Evolutionary conservation across 2,113 vertebrate species (phyloP).

Genomic region (Cacatua alba): DNA sequence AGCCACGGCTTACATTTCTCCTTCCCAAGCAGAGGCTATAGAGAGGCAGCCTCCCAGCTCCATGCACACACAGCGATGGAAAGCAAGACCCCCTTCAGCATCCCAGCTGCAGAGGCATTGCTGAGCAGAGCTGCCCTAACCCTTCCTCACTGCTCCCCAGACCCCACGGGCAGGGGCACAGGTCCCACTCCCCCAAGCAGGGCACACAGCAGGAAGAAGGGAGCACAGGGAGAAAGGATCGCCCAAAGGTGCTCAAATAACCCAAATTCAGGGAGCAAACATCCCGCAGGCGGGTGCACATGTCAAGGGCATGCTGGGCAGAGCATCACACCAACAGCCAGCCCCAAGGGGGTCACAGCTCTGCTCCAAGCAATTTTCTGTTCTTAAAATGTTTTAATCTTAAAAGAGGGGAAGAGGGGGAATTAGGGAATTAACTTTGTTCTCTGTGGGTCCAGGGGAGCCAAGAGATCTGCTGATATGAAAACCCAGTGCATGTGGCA

Average conservation of each 20-base stretch:
- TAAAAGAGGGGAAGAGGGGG: accelerated
- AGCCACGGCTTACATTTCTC: neutral
- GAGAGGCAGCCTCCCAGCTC: neutral
- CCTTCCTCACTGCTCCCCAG: no score
- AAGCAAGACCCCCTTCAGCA: neutral
- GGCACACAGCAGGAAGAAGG: no score
- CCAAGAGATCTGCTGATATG: neutral
- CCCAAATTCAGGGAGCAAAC: neutral
- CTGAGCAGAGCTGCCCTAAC: neutral
- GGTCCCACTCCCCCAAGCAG: neutral
- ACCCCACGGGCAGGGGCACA: neutral
- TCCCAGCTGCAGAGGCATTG: neutral
- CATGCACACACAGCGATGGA: neutral
- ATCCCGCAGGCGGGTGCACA: accelerated
- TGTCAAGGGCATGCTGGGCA: neutral
- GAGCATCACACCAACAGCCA: neutral
- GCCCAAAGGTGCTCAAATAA: accelerated
- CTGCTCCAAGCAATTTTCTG: neutral
- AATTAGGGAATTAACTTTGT: neutral
- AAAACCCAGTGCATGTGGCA: neutral
- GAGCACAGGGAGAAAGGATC: neutral
- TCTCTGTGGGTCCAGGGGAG: neutral
- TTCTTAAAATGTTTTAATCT: neutral
- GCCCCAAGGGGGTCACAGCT: neutral
- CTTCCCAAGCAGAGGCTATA: neutral